A percentile compares a stretch with the other conserved stretches of the same genome.
These are phyloP conservation scores for Coremacera marginata DNA, from an alignment of 2,888 invertebrate species.

Conservation along the genomic window DNA sequence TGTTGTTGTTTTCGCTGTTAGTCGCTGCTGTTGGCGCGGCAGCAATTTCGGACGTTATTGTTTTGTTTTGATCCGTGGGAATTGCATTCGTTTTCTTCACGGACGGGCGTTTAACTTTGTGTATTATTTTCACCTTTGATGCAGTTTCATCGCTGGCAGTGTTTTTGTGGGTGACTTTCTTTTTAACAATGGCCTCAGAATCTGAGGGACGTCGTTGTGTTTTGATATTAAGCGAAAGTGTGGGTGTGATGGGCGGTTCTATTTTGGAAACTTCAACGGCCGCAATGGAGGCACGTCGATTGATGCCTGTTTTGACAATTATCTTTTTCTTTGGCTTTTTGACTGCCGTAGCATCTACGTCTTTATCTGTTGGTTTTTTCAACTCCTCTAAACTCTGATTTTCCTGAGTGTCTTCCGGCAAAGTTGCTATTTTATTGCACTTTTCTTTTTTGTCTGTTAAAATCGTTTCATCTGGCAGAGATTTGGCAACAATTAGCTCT, in stretches of 20 bases:
- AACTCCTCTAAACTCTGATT: conserved; percentile 5
- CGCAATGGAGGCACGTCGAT: conserved; percentile 63
- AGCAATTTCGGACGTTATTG: conserved; percentile 36
- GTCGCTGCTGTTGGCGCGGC: conserved; percentile 22
- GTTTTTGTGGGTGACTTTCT: conserved; percentile 49
- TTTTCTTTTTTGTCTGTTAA: not conserved
- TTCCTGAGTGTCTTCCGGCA: not conserved
- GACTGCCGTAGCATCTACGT: not conserved
- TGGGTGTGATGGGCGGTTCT: conserved; percentile 50
- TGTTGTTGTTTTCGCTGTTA: conserved; percentile 19
- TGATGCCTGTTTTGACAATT: not conserved
- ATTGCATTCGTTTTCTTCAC: conserved; percentile 34
- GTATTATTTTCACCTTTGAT: conserved; percentile 46
- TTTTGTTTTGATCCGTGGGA: conserved; percentile 38
- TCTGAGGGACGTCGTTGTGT: conserved; percentile 63
- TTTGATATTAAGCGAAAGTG: conserved; percentile 44
- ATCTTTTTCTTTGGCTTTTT: conserved; percentile 14
- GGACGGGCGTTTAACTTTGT: conserved; percentile 49
- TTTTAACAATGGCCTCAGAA: conserved; percentile 62
- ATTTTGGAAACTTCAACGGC: conserved; percentile 64
- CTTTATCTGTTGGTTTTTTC: not conserved
- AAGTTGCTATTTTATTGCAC: not conserved
- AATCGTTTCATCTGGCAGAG: too few relatives aligned
- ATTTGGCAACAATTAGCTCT: not conserved
- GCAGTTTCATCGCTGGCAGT: conserved; percentile 34